phyloP scores from a whole-genome alignment of 2,888 invertebrate species.

The Rapana venosa region DNA sequence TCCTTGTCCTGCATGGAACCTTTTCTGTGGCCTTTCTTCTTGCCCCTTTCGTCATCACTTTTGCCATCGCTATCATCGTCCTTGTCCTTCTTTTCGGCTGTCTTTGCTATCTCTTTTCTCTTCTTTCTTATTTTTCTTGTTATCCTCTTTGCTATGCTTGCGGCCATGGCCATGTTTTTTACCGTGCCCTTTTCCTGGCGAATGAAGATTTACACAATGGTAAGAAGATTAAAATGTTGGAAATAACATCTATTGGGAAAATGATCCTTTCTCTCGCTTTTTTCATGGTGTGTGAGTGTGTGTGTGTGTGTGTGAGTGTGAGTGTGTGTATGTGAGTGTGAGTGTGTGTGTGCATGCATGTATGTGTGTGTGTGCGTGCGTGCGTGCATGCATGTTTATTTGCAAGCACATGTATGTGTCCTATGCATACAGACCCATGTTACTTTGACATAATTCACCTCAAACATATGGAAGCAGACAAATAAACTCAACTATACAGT shows the following conservation, averaged over 20 bases:
- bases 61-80: background rate
- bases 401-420: too few relatives aligned
- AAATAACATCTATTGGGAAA: background rate
- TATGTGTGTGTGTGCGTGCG: background rate
- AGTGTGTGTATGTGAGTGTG: background rate
- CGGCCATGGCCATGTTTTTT: background rate
- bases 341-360: background rate
- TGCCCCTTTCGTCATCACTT: background rate
- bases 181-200: background rate
- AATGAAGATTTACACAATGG: background rate
- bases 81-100: background rate
- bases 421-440: too few relatives aligned
- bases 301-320: too few relatives aligned
- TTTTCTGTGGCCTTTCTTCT: conserved; percentile 20
- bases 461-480: too few relatives aligned
- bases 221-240: background rate
- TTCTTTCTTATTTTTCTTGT: background rate
- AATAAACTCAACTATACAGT: too few relatives aligned
- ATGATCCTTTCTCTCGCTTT: too few relatives aligned
- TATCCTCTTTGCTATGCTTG: background rate
- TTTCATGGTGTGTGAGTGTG: too few relatives aligned
- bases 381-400: too few relatives aligned
- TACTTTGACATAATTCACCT: too few relatives aligned
- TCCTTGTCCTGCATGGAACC: background rate
- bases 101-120: background rate